Percentiles rank a stretch among this genome's conserved stretches.
These are phyloP conservation scores for Drosophila prosaltans DNA, from an alignment of 1,140 invertebrate genomes.

Conservation along the genomic window DNA sequence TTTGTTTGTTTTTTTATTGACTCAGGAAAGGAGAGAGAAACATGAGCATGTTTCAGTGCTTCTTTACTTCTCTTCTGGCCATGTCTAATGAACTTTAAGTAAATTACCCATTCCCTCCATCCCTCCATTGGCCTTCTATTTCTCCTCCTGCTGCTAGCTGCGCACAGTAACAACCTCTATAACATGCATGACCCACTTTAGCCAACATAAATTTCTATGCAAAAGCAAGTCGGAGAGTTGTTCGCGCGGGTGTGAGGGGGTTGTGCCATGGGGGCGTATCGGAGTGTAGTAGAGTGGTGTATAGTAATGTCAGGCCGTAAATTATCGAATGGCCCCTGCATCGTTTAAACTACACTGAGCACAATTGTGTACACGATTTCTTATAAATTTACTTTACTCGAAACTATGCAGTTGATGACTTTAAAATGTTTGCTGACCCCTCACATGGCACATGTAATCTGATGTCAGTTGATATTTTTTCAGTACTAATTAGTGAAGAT, in stretches of 20 bases:
- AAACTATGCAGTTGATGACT: background rate
- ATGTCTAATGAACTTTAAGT: constrained; percentile 59
- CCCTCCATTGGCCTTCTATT: constrained; percentile 9
- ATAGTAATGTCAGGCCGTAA: constrained; percentile 33
- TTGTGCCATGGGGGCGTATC: constrained; percentile 4
- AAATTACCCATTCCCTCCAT: constrained; percentile 47
- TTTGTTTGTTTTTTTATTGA: constrained; percentile 60
- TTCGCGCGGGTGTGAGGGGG: background rate
- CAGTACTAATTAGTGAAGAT: too few species aligned
- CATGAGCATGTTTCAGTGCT: constrained; percentile 39
- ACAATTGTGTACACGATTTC: constrained; percentile 21
- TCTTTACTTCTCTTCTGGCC: constrained; percentile 29
- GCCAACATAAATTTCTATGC: constrained; percentile 55
- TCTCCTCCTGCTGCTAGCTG: background rate
- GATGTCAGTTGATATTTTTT: too few species aligned
- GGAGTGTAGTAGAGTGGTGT: constrained; percentile 19
- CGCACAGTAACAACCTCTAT: constrained; percentile 29
- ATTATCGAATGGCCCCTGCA: constrained; percentile 47
- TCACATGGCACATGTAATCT: constrained; percentile 5
- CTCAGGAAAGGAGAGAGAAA: background rate
- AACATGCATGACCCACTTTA: constrained; percentile 70
- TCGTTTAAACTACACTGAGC: constrained; percentile 43
- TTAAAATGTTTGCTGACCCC: constrained; percentile 17
- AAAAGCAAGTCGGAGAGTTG: background rate
- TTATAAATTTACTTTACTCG: background rate